phyloP scores from a whole-genome alignment of 2,113 vertebrate genomes.

The Varanus komodoensis region DNA sequence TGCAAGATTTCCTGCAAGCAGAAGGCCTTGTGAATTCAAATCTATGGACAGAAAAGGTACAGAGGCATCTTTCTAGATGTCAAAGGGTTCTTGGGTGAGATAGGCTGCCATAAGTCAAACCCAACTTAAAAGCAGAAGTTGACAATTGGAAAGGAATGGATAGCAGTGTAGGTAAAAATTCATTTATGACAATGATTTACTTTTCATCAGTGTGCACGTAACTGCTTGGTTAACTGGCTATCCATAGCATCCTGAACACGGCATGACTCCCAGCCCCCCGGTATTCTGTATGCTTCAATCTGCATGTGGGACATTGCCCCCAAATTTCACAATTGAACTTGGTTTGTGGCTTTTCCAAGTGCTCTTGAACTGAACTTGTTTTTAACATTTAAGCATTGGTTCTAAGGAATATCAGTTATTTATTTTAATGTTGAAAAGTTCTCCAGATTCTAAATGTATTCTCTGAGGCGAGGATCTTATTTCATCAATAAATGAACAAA shows the following conservation, averaged over 20 bases:
- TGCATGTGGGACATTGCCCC: neutral
- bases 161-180: neutral
- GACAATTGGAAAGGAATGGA: neutral
- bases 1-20: conserved; percentile 94
- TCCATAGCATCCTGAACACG: neutral
- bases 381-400: neutral
- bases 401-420: neutral
- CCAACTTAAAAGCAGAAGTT: neutral
- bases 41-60: conserved; percentile 93
- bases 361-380: neutral
- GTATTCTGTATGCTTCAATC: neutral
- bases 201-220: neutral
- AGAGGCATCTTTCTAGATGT: conserved; percentile 34
- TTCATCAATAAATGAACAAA: neutral
- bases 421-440: neutral
- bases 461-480: neutral
- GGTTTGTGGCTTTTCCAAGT: too few relatives aligned
- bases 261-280: too few relatives aligned
- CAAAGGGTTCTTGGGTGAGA: neutral
- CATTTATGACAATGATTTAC: neutral
- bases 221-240: neutral
- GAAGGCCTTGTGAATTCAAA: conserved; percentile 90
- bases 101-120: neutral
- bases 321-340: neutral
- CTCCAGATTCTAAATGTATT: neutral